Evolutionary conservation across 2,113 vertebrate species (phyloP), one percentile per base, ranked within the genome.

Genomic region (Indicator indicator): DNA sequence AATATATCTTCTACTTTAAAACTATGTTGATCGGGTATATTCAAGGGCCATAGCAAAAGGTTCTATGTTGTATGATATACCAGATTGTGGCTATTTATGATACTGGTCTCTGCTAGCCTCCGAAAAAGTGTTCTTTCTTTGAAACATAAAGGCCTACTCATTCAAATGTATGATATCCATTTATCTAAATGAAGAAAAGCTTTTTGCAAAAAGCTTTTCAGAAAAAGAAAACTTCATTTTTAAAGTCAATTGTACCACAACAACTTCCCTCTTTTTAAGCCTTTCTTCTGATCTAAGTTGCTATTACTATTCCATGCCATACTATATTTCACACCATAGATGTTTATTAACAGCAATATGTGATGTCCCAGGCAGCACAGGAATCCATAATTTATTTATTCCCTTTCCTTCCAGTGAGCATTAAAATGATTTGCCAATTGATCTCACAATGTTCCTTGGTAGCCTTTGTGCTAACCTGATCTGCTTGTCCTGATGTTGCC

Each of bases 181-280:
- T 86, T 54, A 64, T 64, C 65, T 58, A 90, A 73, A 80, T 92
- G 70, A 75, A 86, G 72, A 55, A 83, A 81, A 54, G 2, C 59
- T 84, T 10, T 33, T 59, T 50, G 8, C 65, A 68, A 69, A 44
- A 44, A 44, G 14, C 42, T 44, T 44, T 44, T 44, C 15, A 44
- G 16, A 44, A 44, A 44, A 77, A 86, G 16, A 83, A 82, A 67
- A 72, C 2, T 90, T 86, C 16, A 5, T 5, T 78, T 59, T 92
- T 50, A 17, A 26, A 87, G 44, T 16, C 4, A 24, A 90, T 90
- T 84, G 50, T 84, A 36, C 50, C n/a, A 75, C 76, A 74, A 68
- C 58, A 82, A 12, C 50, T 86, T 81, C 40, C 28, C 7, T 86
- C 92, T 94, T 96, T 95, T 95, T 93, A 96, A 93, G 71, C 42